Conservation (phyloP, 23 tunicate genomes). For the Diplosoma virens region DNA sequence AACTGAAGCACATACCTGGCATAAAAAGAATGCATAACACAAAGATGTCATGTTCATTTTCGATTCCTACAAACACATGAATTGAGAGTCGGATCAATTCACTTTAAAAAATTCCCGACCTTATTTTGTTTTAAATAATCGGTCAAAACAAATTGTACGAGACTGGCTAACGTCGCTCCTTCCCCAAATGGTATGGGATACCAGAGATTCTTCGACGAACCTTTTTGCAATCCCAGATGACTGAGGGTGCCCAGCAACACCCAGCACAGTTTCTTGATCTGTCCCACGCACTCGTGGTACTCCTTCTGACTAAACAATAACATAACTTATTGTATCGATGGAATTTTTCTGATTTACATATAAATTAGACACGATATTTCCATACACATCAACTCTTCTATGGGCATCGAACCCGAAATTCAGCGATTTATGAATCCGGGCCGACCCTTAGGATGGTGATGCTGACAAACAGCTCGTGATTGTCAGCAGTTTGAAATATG, state of each 20-base stretch:
- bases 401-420: too few relatives aligned
- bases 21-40: constrained; percentile 59
- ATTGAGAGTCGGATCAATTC: background rate
- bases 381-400: too few relatives aligned
- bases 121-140: constrained; percentile 48
- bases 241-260: constrained; percentile 64
- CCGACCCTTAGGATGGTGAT: too few relatives aligned
- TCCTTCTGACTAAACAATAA: constrained; percentile 64
- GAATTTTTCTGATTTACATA: too few relatives aligned
- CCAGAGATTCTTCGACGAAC: constrained; percentile 28
- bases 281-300: constrained; percentile 57
- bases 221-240: constrained; percentile 37
- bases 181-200: constrained; percentile 48
- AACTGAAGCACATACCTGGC: constrained; percentile 53
- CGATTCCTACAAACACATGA: constrained; percentile 22
- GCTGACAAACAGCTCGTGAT: too few relatives aligned
- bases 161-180: constrained; percentile 38
- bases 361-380: too few relatives aligned
- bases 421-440: too few relatives aligned
- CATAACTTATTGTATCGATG: too few relatives aligned
- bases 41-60: constrained; percentile 41
- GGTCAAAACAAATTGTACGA: constrained; percentile 68
- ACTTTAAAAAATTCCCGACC: constrained; percentile 15
- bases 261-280: constrained; percentile 67
- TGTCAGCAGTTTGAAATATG: too few relatives aligned